Conservation (phyloP, 2,797 vertebrate genomes). For the Bovichtus variegatus region DNA sequence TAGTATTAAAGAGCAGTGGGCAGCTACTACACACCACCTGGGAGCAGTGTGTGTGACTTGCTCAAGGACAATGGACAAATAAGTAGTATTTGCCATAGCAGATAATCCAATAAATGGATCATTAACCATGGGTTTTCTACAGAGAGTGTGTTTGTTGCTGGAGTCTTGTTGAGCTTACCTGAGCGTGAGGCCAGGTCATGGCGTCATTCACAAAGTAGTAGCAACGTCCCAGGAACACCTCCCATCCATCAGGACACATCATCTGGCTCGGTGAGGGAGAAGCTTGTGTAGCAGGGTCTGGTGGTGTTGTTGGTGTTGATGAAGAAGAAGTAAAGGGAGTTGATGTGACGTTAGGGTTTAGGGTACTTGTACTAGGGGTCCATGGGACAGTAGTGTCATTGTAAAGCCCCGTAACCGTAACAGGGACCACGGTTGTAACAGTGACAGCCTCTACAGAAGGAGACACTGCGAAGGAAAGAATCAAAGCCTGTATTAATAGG, state of each 20-base stretch:
- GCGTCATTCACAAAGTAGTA: constrained; percentile 9
- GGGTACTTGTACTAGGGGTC: not conserved
- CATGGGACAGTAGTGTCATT: rapidly evolving
- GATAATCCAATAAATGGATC: too few relatives aligned
- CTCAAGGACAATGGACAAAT: too few relatives aligned
- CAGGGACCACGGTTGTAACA: too few relatives aligned
- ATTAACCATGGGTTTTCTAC: not conserved
- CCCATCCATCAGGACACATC: constrained; percentile 32
- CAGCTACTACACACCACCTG: too few relatives aligned
- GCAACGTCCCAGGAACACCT: constrained; percentile 29
- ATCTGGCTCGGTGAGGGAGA: not conserved
- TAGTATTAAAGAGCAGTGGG: too few relatives aligned
- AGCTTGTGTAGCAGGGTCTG: not conserved
- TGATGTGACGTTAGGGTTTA: not conserved
- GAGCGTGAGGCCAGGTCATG: constrained; percentile 30
- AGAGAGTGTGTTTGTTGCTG: not conserved
- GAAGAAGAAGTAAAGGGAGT: too few relatives aligned
- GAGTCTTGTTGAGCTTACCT: constrained; percentile 17
- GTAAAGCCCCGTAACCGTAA: not conserved
- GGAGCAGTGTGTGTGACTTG: too few relatives aligned
- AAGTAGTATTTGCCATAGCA: too few relatives aligned
- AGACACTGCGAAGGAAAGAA: not conserved
- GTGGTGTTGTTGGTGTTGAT: not conserved
- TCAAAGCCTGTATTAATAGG: not conserved
- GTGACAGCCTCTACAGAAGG: not conserved